phyloP scores from a whole-genome alignment of 2,113 vertebrate species.

The Ceuthmochares aereus region DNA sequence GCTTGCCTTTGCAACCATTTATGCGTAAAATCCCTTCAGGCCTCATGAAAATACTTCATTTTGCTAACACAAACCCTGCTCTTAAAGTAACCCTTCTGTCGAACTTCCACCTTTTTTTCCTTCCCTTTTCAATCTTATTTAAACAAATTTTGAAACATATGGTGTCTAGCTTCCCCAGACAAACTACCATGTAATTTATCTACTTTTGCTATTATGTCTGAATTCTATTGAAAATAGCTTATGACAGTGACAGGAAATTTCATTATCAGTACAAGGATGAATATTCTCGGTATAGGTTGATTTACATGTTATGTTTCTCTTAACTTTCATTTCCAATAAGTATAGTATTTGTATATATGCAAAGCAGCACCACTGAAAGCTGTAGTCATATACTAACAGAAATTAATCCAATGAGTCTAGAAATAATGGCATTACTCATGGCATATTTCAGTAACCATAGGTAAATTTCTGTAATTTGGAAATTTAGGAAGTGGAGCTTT shows the following conservation, averaged over 20 bases:
- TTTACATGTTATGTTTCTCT: neutral
- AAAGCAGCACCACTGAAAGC: neutral
- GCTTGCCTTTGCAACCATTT: neutral
- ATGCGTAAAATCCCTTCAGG: neutral
- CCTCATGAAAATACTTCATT: neutral
- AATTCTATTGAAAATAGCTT: neutral
- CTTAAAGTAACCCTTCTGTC: neutral
- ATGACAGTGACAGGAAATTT: neutral
- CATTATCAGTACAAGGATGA: neutral
- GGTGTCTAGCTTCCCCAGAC: neutral
- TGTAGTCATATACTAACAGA: neutral
- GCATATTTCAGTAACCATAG: neutral
- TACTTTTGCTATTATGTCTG: neutral
- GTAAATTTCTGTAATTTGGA: neutral
- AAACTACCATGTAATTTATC: neutral
- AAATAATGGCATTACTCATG: neutral
- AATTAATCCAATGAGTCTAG: neutral
- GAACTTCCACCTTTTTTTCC: neutral
- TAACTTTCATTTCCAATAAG: neutral
- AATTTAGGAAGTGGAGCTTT: neutral
- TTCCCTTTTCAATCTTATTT: neutral
- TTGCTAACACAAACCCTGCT: neutral
- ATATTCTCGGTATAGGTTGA: neutral
- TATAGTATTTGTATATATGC: neutral
- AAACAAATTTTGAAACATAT: neutral